Evolutionary conservation across 2,113 vertebrate genomes (phyloP).

Genomic region (Rhombomys opimus): DNA sequence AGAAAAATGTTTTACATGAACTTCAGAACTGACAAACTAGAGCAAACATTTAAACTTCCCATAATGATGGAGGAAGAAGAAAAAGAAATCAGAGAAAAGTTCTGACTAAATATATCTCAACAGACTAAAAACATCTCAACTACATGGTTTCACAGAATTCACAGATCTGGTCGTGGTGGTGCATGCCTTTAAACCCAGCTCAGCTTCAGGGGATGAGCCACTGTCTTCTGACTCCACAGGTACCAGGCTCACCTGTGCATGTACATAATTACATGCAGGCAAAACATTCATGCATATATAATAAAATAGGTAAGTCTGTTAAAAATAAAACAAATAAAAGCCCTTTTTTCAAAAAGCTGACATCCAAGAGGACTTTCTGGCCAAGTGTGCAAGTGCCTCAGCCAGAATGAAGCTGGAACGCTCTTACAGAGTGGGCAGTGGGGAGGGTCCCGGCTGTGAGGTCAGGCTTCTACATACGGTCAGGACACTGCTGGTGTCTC

Average conservation of each 20-base stretch:
- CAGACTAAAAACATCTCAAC: neutral
- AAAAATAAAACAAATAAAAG: neutral
- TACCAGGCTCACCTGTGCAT: neutral
- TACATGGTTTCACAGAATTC: conserved; percentile 54
- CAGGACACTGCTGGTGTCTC: neutral
- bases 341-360: neutral
- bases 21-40: neutral
- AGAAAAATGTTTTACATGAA: neutral
- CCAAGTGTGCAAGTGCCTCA: neutral
- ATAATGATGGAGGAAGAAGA: neutral
- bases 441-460: too few relatives aligned
- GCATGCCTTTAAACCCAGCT: neutral
- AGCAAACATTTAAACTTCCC: conserved; percentile 57
- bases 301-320: neutral
- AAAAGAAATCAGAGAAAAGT: conserved; percentile 9
- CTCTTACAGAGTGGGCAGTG: neutral
- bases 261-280: neutral
- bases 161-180: neutral
- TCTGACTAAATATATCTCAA: conserved; percentile 35
- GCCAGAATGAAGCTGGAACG: conserved; percentile 41
- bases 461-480: neutral
- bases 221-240: neutral
- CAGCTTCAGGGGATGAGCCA: neutral
- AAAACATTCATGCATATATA: neutral
- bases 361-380: neutral